phyloP scores from a whole-genome alignment of 2,888 invertebrate genomes.

The Aleiodes alternator region DNA sequence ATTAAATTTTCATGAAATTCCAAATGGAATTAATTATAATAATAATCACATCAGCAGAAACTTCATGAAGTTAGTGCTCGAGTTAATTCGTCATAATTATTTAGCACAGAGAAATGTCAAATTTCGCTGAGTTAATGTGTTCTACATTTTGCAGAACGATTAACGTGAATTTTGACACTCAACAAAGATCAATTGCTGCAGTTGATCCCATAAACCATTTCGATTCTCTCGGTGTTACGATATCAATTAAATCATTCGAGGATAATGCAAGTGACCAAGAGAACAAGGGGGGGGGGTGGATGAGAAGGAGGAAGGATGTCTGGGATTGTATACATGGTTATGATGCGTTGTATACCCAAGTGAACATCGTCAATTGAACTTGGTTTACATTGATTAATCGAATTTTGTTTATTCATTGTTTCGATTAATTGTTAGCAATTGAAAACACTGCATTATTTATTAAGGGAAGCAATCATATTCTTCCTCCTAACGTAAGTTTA shows the following conservation, averaged over 20 bases:
- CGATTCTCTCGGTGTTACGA: conserved; percentile 23
- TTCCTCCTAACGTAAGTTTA: too few species aligned
- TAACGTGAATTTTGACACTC: conserved; percentile 36
- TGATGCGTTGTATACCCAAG: neutral
- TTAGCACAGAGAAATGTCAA: too few species aligned
- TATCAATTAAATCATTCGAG: conserved; percentile 42
- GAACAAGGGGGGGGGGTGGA: neutral
- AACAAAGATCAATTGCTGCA: conserved; percentile 15
- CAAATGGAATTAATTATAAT: too few species aligned
- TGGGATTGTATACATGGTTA: neutral
- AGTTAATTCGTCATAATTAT: too few species aligned
- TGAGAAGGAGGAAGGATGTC: neutral
- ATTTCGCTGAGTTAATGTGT: conserved; percentile 13
- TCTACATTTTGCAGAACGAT: conserved; percentile 15
- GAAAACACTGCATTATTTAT: too few species aligned
- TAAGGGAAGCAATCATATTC: too few species aligned
- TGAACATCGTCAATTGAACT: conserved; percentile 39
- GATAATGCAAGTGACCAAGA: conserved; percentile 29
- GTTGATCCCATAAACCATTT: conserved; percentile 41
- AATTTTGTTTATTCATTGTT: neutral
- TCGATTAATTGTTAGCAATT: too few species aligned
- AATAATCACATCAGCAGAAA: too few species aligned
- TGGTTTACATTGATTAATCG: conserved; percentile 28
- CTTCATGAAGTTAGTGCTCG: too few species aligned
- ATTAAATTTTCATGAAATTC: too few species aligned